These are phyloP conservation scores for Xestobium rufovillosum DNA, from an alignment of 2,888 invertebrate species.

Conservation along the genomic window DNA sequence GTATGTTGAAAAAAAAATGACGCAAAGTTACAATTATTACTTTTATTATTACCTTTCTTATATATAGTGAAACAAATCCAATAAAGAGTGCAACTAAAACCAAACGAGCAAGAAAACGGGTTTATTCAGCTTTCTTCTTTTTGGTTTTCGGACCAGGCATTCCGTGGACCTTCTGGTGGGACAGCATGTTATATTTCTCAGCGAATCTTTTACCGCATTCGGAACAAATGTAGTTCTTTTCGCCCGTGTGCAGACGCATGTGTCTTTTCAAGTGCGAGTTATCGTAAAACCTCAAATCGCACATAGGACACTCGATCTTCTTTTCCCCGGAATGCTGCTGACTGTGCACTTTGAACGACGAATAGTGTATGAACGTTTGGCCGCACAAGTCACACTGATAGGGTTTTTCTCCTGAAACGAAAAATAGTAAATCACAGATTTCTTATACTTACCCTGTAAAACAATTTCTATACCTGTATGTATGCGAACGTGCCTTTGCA, in stretches of 20 bases:
- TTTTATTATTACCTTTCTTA: no score
- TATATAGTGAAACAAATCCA: no score
- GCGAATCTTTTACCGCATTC: constrained; percentile 55
- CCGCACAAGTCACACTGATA: constrained; percentile 39
- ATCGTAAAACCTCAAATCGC: constrained; percentile 55
- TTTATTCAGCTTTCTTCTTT: no score
- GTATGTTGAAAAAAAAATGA: no score
- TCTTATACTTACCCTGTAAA: no score
- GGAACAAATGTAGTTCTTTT: constrained; percentile 51
- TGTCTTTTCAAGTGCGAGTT: constrained; percentile 61
- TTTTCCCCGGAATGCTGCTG: constrained; percentile 56
- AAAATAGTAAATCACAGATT: background rate
- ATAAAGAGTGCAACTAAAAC: no score
- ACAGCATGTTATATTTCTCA: constrained; percentile 44
- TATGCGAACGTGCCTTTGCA: constrained; percentile 47
- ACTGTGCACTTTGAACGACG: constrained; percentile 63
- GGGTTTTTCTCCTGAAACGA: constrained; percentile 31
- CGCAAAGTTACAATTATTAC: no score
- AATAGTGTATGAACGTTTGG: constrained; percentile 52
- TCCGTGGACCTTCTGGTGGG: constrained; percentile 36
- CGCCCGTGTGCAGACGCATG: constrained; percentile 58
- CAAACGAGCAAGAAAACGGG: no score
- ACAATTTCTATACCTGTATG: constrained; percentile 46
- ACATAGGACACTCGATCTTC: constrained; percentile 52
- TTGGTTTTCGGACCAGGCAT: no score